Evolutionary conservation across 1,140 invertebrate species (phyloP).

Genomic region (Physella acuta): DNA sequence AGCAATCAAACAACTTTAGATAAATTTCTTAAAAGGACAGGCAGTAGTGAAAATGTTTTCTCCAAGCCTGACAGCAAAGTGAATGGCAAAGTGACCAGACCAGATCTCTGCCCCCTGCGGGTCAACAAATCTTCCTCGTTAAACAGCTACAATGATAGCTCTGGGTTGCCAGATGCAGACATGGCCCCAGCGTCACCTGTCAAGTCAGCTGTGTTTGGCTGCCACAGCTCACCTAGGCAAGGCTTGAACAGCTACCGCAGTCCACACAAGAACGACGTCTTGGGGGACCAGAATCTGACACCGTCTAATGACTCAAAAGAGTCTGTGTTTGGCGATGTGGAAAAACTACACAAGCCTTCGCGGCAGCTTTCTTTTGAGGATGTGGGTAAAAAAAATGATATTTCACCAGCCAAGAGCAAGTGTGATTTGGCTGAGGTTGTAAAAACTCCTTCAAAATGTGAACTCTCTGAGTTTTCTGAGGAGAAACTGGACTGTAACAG

Average conservation of each 20-base stretch:
- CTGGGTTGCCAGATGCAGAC: not conserved
- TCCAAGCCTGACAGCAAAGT: not conserved
- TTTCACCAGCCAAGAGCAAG: too few species aligned
- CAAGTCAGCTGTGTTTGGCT: conserved; percentile 27
- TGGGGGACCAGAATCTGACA: not conserved
- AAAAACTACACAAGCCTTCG: conserved; percentile 8
- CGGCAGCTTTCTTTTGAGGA: conserved; percentile 22
- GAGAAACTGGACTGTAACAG: conserved; percentile 19
- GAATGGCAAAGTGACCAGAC: not conserved
- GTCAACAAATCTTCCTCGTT: conserved; percentile 15
- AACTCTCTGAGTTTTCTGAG: conserved; percentile 2
- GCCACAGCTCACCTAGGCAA: conserved; percentile 29
- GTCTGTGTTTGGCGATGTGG: conserved; percentile 14
- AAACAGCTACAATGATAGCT: not conserved
- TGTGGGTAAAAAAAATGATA: not conserved
- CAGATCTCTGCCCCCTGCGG: conserved; percentile 5
- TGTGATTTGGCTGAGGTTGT: conserved; percentile 11
- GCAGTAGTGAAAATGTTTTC: conserved; percentile 18
- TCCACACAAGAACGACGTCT: conserved; percentile 8
- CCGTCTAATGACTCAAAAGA: not conserved
- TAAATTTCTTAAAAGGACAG: conserved; percentile 29
- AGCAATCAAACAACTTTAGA: conserved; percentile 35
- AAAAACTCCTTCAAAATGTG: conserved; percentile 19
- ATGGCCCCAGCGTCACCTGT: not conserved
- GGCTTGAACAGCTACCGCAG: conserved; percentile 27